phyloP scores from a whole-genome alignment of 1,140 invertebrate genomes.

The Megathymus violae region DNA sequence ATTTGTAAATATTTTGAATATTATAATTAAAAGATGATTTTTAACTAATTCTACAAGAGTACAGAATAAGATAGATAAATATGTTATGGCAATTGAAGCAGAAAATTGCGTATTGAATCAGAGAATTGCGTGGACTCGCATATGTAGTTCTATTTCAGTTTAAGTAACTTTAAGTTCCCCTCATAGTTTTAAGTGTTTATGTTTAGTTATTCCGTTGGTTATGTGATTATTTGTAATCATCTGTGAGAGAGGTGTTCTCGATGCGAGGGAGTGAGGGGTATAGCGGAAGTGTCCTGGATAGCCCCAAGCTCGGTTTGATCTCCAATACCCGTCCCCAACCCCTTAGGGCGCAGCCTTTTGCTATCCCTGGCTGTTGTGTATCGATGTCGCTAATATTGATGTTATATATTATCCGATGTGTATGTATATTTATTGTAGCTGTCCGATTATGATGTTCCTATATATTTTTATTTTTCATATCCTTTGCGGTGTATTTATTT shows the following conservation, averaged over 20 bases:
- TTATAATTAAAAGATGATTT: slow-evolving; percentile 19
- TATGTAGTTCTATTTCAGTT: slow-evolving; percentile 61
- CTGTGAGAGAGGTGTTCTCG: slow-evolving; percentile 84
- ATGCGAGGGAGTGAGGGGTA: slow-evolving; percentile 82
- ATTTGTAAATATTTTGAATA: slow-evolving; percentile 9
- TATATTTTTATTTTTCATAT: slow-evolving; percentile 49
- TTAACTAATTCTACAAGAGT: slow-evolving; percentile 57
- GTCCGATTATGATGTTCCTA: slow-evolving; percentile 53
- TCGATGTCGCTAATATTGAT: slow-evolving; percentile 78
- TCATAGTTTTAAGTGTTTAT: slow-evolving; percentile 73
- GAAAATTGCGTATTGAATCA: too few species aligned
- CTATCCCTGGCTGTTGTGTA: slow-evolving; percentile 82
- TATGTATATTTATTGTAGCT: slow-evolving; percentile 76
- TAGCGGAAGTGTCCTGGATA: slow-evolving; percentile 80
- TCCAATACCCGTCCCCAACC: slow-evolving; percentile 68
- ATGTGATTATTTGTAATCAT: slow-evolving; percentile 80
- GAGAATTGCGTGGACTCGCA: slow-evolving; percentile 50
- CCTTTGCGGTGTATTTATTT: slow-evolving; percentile 51
- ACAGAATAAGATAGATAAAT: slow-evolving; percentile 50
- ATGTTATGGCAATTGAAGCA: slow-evolving; percentile 40
- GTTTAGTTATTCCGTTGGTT: slow-evolving; percentile 76
- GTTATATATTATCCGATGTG: slow-evolving; percentile 71
- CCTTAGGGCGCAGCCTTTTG: slow-evolving; percentile 80
- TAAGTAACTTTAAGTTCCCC: slow-evolving; percentile 63
- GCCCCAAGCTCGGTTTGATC: slow-evolving; percentile 76